A percentile compares a stretch with the other conserved stretches of the same genome.
phyloP scores from a whole-genome alignment of 2,113 vertebrate genomes.

The Alces alces region DNA sequence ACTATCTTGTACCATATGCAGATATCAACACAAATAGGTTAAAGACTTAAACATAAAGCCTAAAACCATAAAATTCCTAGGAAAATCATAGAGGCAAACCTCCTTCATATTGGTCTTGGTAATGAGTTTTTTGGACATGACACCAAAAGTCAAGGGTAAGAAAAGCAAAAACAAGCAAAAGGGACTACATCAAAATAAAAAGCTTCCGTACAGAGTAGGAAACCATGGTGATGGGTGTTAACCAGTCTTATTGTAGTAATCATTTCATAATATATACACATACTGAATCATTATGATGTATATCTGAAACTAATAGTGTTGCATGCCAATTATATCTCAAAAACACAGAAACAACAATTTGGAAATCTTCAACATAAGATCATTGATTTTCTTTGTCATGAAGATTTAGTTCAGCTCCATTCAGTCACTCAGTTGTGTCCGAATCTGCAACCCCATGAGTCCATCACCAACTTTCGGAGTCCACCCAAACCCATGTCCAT shows the following conservation, averaged over 20 bases:
- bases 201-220: background rate
- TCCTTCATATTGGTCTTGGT: background rate
- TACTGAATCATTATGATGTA: background rate
- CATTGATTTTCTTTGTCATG: background rate
- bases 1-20: background rate
- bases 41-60: background rate
- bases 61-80: background rate
- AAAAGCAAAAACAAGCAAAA: background rate
- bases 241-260: background rate
- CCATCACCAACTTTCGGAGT: background rate
- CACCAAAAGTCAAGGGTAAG: background rate
- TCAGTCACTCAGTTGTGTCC: background rate
- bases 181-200: background rate
- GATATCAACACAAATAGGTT: background rate
- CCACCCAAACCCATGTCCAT: background rate
- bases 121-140: background rate
- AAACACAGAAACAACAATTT: background rate
- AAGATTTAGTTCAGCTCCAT: background rate
- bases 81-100: background rate
- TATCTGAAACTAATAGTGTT: background rate
- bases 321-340: background rate
- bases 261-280: background rate
- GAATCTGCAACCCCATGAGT: background rate
- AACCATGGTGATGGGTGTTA: background rate
- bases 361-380: background rate